Percentiles rank a stretch among this genome's conserved stretches.
phyloP scores from a whole-genome alignment of 2,797 vertebrate species.

The Danio aesculapii region DNA sequence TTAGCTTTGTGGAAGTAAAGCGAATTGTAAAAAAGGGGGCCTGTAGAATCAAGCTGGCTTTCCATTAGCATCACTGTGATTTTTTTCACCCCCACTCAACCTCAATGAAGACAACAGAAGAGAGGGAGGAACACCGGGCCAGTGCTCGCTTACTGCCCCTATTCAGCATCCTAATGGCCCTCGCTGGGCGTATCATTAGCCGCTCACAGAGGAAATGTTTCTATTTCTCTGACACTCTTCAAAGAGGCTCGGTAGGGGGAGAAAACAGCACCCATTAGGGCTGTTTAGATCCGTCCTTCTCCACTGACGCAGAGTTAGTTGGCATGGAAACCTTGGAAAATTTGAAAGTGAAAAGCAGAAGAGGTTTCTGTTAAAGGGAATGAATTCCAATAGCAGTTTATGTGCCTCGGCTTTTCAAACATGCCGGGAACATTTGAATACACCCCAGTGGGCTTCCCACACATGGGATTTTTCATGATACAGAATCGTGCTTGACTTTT shows the following conservation, averaged over 20 bases:
- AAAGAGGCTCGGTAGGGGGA: slow-evolving; percentile 55
- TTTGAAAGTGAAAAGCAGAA: slow-evolving; percentile 71
- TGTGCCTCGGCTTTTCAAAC: slow-evolving; percentile 65
- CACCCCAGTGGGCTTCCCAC: slow-evolving; percentile 30
- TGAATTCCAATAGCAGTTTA: slow-evolving; percentile 73
- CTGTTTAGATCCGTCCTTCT: slow-evolving; percentile 66
- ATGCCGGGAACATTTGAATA: slow-evolving; percentile 38
- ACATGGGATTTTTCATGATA: not conserved
- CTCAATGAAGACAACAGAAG: slow-evolving; percentile 47
- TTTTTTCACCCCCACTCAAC: slow-evolving; percentile 42
- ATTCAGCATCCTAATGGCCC: slow-evolving; percentile 58
- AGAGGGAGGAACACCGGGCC: slow-evolving; percentile 30
- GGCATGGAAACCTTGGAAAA: slow-evolving; percentile 65
- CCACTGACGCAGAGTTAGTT: slow-evolving; percentile 55
- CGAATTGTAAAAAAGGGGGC: not conserved
- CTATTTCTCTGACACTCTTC: slow-evolving; percentile 61
- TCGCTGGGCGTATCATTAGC: slow-evolving; percentile 48
- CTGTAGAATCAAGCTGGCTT: slow-evolving; percentile 25
- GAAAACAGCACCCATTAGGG: slow-evolving; percentile 56
- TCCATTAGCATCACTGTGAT: slow-evolving; percentile 38
- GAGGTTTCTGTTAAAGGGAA: slow-evolving; percentile 38
- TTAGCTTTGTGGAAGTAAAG: slow-evolving; percentile 7
- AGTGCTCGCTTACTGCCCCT: slow-evolving; percentile 37
- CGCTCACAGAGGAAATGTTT: slow-evolving; percentile 60
- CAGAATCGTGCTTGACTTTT: no score